phyloP scores from a whole-genome alignment of 2,888 invertebrate species.

The Nemoura dubitans region DNA sequence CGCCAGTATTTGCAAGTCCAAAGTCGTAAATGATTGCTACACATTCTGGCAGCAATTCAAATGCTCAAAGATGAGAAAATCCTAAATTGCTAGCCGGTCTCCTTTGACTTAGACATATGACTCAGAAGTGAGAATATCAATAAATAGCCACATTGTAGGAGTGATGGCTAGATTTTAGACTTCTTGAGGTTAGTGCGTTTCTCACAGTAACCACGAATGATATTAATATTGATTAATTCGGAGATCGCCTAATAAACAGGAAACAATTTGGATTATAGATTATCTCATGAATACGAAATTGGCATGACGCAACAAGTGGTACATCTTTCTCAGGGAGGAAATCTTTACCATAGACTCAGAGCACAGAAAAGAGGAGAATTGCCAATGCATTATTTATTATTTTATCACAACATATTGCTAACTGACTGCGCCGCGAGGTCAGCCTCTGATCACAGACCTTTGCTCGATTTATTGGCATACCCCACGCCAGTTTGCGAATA shows the following conservation, averaged over 20 bases:
- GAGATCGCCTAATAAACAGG: neutral
- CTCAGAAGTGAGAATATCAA: too few relatives aligned
- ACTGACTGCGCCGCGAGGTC: neutral
- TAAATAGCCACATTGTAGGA: neutral
- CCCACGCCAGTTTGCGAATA: neutral
- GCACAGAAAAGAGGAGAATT: neutral
- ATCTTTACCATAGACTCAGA: neutral
- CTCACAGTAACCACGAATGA: neutral
- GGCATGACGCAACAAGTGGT: neutral
- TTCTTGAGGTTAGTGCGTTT: neutral
- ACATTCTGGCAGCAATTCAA: neutral
- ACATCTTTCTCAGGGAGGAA: constrained; percentile 7
- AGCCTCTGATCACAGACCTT: neutral
- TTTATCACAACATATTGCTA: neutral
- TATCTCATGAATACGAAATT: constrained; percentile 1
- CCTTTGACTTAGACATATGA: neutral
- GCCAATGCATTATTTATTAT: neutral
- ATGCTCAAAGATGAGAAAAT: neutral
- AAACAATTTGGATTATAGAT: neutral
- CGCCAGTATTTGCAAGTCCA: neutral
- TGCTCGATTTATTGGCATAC: neutral
- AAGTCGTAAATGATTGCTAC: constrained; percentile 7
- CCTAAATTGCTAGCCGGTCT: neutral
- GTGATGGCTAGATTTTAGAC: neutral
- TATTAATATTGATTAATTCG: neutral